Evolutionary conservation across 2,888 invertebrate species (phyloP), one percentile per base, ranked within the genome.

Genomic region (Acholoe squamosa): DNA sequence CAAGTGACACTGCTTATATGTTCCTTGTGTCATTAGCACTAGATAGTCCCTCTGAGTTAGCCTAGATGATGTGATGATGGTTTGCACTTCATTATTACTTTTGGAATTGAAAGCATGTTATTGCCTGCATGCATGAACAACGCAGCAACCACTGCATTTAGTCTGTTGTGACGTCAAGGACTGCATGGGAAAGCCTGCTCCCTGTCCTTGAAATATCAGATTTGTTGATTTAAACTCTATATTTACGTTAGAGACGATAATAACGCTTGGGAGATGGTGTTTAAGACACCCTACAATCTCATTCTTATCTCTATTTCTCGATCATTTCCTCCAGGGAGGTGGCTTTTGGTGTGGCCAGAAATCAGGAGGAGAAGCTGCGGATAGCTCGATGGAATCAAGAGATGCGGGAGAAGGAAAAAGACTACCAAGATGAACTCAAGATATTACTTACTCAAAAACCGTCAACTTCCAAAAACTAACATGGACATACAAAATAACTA

Each of bases 361-460:
- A 84, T 25, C 22, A 84, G 28, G 28, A 84, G 43, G 84, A 84
- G 28, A 84, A 84, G 33, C 28, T 84, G 43, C 22, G 19, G 33
- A 84, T 84, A 22, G 34, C 84, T 10, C 22, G 33, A 5, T 51
- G 43, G 43, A 84, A 84, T 43, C n/a, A 34, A 10, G 84, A 84
- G 28, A 34, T 84, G 43, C 19, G n/a, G 51, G 51, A 84, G 51
- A 31, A 84, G 84, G 84, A 84, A 22, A 16, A 19, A 3, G 43
- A 84, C 14, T 84, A 25, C 33, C 16, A 51, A 25, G 43, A 34
- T 0, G 84, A 84, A 25, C 51, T 84, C 43, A 84, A 84, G 3
- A 0, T 25, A 28, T 3, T 71, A 1, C 19, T 14, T 5, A 71
- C 12, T 7, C 14, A 28, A 71, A 71, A 71, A 43, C 43, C 10